Conservation (phyloP, 2,113 vertebrate species). For the Sorex araneus region DNA sequence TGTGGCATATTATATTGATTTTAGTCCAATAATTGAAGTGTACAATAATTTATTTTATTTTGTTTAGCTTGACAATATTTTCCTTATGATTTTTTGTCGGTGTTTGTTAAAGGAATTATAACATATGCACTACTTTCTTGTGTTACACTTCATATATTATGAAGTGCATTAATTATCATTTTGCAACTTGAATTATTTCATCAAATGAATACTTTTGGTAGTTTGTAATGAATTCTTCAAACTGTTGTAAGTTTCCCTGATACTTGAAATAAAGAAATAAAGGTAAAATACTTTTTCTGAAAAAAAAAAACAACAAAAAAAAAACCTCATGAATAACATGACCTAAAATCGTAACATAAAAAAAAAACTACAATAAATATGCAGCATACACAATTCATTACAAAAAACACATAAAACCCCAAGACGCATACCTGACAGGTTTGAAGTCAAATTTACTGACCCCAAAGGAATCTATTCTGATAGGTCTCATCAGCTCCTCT, state of each 20-base stretch:
- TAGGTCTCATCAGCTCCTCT: slow-evolving; percentile 95
- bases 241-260: slow-evolving; percentile 86
- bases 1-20: no score
- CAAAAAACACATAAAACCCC: neutral
- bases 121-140: slow-evolving; percentile 61
- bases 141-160: slow-evolving; percentile 84
- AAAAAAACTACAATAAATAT: neutral
- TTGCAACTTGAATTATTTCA: slow-evolving; percentile 89
- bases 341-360: slow-evolving; percentile 37
- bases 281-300: slow-evolving; percentile 88
- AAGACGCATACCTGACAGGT: slow-evolving; percentile 88
- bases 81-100: slow-evolving; percentile 50
- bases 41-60: slow-evolving; percentile 70
- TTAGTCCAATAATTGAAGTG: slow-evolving; percentile 74
- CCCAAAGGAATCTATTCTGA: slow-evolving; percentile 87
- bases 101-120: slow-evolving; percentile 58
- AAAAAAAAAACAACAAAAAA: no score
- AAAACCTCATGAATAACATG: neutral
- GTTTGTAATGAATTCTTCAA: slow-evolving; percentile 87
- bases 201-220: slow-evolving; percentile 87
- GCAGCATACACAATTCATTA: neutral
- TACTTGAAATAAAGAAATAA: slow-evolving; percentile 88
- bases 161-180: slow-evolving; percentile 87
- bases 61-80: slow-evolving; percentile 45
- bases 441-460: slow-evolving; percentile 86